Evolutionary conservation across 2,113 vertebrate genomes (phyloP).

Genomic region (Coregonus clupeaformis): DNA sequence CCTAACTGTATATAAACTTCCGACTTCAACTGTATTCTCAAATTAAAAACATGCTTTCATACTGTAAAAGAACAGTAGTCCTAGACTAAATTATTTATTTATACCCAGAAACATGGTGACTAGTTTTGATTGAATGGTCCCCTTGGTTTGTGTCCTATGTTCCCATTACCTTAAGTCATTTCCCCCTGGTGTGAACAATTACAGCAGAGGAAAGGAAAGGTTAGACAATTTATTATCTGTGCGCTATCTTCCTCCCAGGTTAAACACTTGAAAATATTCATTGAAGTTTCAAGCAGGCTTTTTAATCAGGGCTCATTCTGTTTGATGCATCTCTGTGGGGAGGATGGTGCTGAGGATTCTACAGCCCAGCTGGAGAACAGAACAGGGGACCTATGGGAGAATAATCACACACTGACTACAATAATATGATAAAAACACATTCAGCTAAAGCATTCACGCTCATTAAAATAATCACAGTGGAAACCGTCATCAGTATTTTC

Average conservation of each 20-base stretch:
- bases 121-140: too few species aligned
- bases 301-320: slow-evolving; percentile 42
- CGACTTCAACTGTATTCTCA: too few species aligned
- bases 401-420: slow-evolving; percentile 48
- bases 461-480: slow-evolving; percentile 17
- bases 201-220: slow-evolving; percentile 26
- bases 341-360: slow-evolving; percentile 27
- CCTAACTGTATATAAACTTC: too few species aligned
- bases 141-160: too few species aligned
- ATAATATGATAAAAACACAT: slow-evolving; percentile 39
- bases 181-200: slow-evolving; percentile 46
- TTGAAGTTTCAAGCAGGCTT: slow-evolving; percentile 49
- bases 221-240: slow-evolving; percentile 33
- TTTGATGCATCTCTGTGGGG: slow-evolving; percentile 44
- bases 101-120: too few species aligned
- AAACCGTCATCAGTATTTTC: background rate
- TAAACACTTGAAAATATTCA: slow-evolving; percentile 51
- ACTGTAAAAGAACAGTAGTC: too few species aligned
- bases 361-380: slow-evolving; percentile 19
- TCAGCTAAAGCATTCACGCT: slow-evolving; percentile 18
- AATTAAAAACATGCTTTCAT: too few species aligned
- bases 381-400: slow-evolving; percentile 24
- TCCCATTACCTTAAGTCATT: background rate
- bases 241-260: slow-evolving; percentile 34
- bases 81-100: too few species aligned